Percentiles rank a stretch among this genome's conserved stretches.
These are phyloP conservation scores for Episyrphus balteatus DNA, from an alignment of 1,140 invertebrate species.

Conservation along the genomic window DNA sequence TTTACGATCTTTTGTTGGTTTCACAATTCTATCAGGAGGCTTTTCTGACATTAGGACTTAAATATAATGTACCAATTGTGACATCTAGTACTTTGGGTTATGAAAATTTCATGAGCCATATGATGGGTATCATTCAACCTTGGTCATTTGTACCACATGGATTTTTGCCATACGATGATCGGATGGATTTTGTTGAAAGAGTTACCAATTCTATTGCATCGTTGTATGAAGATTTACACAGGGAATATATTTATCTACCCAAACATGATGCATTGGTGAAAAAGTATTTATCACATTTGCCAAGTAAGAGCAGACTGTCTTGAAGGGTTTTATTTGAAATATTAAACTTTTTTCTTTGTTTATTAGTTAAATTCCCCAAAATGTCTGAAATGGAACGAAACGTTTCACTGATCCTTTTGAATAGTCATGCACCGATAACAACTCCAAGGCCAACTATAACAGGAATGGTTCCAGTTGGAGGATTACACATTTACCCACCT, in stretches of 20 bases:
- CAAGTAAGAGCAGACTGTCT: slow-evolving; percentile 13
- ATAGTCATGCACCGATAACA: slow-evolving; percentile 31
- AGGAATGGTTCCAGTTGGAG: slow-evolving; percentile 30
- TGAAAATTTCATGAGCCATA: slow-evolving; percentile 30
- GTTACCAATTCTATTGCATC: slow-evolving; percentile 20
- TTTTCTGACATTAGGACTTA: slow-evolving; percentile 29
- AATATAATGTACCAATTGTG: slow-evolving; percentile 34
- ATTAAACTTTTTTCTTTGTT: not conserved
- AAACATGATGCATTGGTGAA: slow-evolving; percentile 30
- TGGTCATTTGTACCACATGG: slow-evolving; percentile 34
- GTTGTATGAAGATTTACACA: slow-evolving; percentile 19
- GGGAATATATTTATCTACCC: slow-evolving; percentile 22
- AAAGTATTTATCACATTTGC: slow-evolving; percentile 27
- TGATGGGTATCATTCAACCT: slow-evolving; percentile 29
- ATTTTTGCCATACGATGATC: slow-evolving; percentile 23
- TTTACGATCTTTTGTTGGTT: slow-evolving; percentile 36
- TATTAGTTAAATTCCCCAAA: slow-evolving; percentile 34
- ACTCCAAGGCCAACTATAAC: slow-evolving; percentile 21
- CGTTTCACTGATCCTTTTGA: slow-evolving; percentile 34
- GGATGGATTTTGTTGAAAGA: slow-evolving; percentile 37
- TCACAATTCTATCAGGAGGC: slow-evolving; percentile 37
- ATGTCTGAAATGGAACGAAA: slow-evolving; percentile 39
- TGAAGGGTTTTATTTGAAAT: not conserved
- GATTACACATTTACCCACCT: slow-evolving; percentile 32
- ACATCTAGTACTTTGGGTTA: slow-evolving; percentile 27